phyloP scores from a whole-genome alignment of 1,140 invertebrate genomes.

The Antheraea pernyi region DNA sequence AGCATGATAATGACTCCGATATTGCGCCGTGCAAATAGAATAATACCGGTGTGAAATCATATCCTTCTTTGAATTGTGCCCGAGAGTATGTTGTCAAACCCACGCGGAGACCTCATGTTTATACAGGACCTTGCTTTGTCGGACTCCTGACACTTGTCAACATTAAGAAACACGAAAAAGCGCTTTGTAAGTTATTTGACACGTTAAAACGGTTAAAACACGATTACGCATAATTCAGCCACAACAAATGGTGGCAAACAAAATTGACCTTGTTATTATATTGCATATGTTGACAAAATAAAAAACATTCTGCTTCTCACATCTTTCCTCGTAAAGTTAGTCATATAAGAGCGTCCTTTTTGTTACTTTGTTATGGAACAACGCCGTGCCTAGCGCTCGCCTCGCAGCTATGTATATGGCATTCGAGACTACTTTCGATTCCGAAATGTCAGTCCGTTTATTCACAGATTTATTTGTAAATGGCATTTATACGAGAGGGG shows the following conservation, averaged over 20 bases:
- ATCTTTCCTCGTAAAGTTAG: no score
- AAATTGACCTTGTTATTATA: no score
- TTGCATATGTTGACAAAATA: no score
- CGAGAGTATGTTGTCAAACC: constrained; percentile 16
- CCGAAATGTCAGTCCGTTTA: background rate
- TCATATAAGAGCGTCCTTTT: background rate
- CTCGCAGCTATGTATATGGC: background rate
- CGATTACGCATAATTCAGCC: no score
- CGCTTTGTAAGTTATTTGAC: background rate
- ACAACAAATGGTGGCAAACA: no score
- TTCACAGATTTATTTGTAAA: background rate
- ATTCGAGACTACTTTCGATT: background rate
- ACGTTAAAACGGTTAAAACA: no score
- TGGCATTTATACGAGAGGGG: background rate
- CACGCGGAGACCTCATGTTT: constrained; percentile 3
- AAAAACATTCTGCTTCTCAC: no score
- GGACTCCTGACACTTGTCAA: background rate
- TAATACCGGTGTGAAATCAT: constrained; percentile 21
- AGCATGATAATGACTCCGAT: no score
- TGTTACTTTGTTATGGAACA: background rate
- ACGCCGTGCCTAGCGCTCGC: background rate
- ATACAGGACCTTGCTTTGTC: background rate
- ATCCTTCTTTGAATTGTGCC: constrained; percentile 12
- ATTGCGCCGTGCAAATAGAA: constrained; percentile 9
- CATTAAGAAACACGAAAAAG: background rate